Evolutionary conservation across 2,888 invertebrate genomes (phyloP).

Genomic region (Ethmia dodecea): DNA sequence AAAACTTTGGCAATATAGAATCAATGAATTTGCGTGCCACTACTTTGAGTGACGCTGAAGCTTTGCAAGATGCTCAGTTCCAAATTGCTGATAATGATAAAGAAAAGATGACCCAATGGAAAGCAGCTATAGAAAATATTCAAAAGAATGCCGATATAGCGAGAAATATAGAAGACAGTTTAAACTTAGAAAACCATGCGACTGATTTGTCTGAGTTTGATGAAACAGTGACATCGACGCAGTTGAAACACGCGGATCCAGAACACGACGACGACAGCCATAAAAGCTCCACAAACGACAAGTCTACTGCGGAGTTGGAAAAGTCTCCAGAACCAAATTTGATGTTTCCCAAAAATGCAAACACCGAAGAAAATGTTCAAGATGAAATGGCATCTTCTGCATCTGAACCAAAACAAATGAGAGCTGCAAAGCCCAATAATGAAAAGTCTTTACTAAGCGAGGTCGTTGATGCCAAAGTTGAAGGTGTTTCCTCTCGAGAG

Average conservation of each 20-base stretch:
- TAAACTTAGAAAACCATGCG: conserved; percentile 28
- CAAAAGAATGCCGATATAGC: conserved; percentile 48
- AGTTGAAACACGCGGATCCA: not conserved
- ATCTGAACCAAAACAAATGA: conserved; percentile 18
- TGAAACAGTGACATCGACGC: too few species aligned
- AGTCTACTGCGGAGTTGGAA: conserved; percentile 2
- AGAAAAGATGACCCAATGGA: conserved; percentile 54
- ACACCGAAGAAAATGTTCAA: conserved; percentile 3
- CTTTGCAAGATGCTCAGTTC: conserved; percentile 25
- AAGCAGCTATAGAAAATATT: conserved; percentile 46
- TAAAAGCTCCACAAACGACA: not conserved
- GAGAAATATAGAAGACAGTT: conserved; percentile 55
- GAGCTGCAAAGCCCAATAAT: conserved; percentile 14
- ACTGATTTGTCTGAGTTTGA: not conserved
- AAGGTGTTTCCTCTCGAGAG: too few species aligned
- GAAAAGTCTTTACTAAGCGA: too few species aligned
- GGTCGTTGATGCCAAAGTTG: too few species aligned
- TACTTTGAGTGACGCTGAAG: conserved; percentile 29
- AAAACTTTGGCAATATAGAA: conserved; percentile 45
- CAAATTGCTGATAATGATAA: conserved; percentile 36
- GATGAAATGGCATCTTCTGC: conserved; percentile 19
- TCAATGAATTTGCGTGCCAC: conserved; percentile 35
- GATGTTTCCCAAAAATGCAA: not conserved
- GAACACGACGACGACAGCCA: not conserved
- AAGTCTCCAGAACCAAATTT: not conserved